Base-by-base conservation (phyloP, 2,888 invertebrate genomes). In the Bellardia bayeri region DNA sequence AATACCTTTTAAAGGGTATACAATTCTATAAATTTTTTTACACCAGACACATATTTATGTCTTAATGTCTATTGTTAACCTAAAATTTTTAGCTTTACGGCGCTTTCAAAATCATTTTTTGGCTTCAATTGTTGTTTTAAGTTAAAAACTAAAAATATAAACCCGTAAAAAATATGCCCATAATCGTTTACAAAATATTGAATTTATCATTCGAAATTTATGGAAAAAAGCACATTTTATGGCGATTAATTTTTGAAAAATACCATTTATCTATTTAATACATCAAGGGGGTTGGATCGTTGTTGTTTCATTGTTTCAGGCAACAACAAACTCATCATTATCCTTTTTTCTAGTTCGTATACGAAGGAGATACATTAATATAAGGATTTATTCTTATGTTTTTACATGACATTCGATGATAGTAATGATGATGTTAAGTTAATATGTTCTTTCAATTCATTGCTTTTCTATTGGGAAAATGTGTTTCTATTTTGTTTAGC, bases 271-370 rank as follows among this genome's bases (percentile, higher is more conserved):
- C 7, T 54, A 14, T 33, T 69, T 33, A 56, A 71, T 4, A 6
- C 37, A 69, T 37, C 6, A 16, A n/a, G 40, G 1, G 33, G 37
- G 3, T 56, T 54, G 54, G 54, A 58, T n/a, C 2, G 14, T 30
- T 16, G 54, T 72, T 7, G 42, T 14, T n/a, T 61, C 51, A 37
- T 64, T 33, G n/a, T n/a, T n/a, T 78, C 79, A 69, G 69, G 61
- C 64, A 64, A 54, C 40, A 74, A 61, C 9, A 33, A 14, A 68
- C 49, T 54, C 33, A 33, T 54, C 14, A 37, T 51, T 61, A 30
- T n/a, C 16, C 33, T 68, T 58, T 68, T 30, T n/a, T 14, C 14
- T 51, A n/a, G 7, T 61, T 80, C 11, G 9, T 30, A 8, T 9
- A 9, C 42, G 30, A 14, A 3, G 37, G 33, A 30, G 3, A 45